These are phyloP conservation scores for Naso thynnoides DNA, from an alignment of 2,797 vertebrate species.

Conservation along the genomic window DNA sequence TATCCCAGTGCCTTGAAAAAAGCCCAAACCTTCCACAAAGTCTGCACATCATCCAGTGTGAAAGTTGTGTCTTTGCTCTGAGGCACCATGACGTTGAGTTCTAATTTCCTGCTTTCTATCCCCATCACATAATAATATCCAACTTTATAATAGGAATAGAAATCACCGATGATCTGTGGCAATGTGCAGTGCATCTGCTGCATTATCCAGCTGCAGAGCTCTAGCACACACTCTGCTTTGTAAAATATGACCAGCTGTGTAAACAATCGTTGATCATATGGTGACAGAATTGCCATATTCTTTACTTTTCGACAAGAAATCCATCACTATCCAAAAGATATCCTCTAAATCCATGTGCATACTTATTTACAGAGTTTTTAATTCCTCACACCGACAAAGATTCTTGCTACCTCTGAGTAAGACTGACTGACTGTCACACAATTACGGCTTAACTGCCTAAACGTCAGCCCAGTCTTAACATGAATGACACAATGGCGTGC, in stretches of 20 bases:
- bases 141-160: neutral
- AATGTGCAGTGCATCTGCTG: neutral
- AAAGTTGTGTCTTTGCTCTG: neutral
- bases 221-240: constrained; percentile 7
- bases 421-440: constrained; percentile 20
- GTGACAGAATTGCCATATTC: neutral
- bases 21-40: neutral
- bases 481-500: constrained; percentile 13
- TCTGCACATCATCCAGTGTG: neutral
- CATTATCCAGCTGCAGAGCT: constrained; percentile 13
- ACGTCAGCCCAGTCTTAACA: constrained; percentile 5
- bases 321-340: neutral
- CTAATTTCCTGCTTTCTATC: constrained; percentile 13
- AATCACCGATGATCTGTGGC: neutral
- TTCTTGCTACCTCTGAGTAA: constrained; percentile 21
- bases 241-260: constrained; percentile 35
- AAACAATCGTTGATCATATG: constrained; percentile 31
- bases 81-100: constrained; percentile 10
- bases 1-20: neutral
- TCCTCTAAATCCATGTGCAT: neutral
- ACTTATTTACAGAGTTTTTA: neutral
- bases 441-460: constrained; percentile 15
- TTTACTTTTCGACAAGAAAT: constrained; percentile 4
- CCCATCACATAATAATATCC: constrained; percentile 12
- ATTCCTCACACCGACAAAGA: constrained; percentile 24